Base-by-base conservation (phyloP, 2,113 vertebrate species). In the Gila orcuttii region DNA sequence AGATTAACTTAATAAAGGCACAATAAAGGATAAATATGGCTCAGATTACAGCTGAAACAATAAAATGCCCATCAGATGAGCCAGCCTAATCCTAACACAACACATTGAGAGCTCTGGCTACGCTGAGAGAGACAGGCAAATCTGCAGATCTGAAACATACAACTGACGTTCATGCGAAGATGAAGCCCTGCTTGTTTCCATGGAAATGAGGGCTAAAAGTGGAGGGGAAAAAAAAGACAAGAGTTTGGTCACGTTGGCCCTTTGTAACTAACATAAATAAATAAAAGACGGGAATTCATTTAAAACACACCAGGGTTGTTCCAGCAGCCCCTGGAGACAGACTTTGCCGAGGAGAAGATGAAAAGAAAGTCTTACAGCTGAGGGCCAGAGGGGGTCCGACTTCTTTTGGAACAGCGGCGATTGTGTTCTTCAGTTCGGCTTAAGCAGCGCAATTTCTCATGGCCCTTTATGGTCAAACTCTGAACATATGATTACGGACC, bases 211-310 rank as follows among this genome's bases (percentile, higher is more conserved):
- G 31, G 10, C 47, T 83, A 12, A 23, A 82, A 83, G 19, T 8
- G 12, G 13, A 55, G 5, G 52, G 50, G 86, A 80, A 88, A 90
- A 90, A 87, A 83, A 90, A 89, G 90, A 90, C 87, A 90, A 85
- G 86, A 89, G 87, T 92, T 92, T 86, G 88, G 88, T 50, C 87
- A 89, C 33, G 66, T 91, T 86, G 76, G 85, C 85, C 79, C 84
- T 91, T 89, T 91, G 89, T 87, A 89, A 89, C 87, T 86, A 93
- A 92, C 84, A 90, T 91, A 93, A 93, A 93, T 92, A 92, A 93
- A 92, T 89, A 90, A 82, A 91, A 86, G 90, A 89, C 83, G 36
- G 60, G 84, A 64, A 78, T 93, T 93, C 57, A 92, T 93, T 93
- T 87, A 90, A 92, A 93, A 86, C 91, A 75, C 90, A 86, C 71